Base-by-base conservation (phyloP, 2,888 invertebrate species). In the Beris morrisii region DNA sequence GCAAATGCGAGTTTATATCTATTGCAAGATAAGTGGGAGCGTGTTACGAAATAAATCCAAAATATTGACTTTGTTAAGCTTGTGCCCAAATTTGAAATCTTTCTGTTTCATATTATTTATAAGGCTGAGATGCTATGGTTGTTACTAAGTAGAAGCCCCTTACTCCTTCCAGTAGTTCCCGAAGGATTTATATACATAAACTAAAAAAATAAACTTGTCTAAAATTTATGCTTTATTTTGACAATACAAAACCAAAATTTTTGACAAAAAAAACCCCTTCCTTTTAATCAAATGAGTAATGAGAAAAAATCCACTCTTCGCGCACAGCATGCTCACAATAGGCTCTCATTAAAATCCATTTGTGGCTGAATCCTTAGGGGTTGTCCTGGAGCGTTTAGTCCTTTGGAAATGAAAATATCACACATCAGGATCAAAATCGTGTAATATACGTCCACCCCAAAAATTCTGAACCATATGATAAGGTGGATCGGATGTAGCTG, bases 171-270 rank as follows among this genome's bases (percentile, higher is more conserved):
- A 22, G 22, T 22, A 22, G 22, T 22, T 22, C 22, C 22, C 22
- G 22, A 22, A 22, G 22, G 22, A 22, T 22, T 22, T 22, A 22
- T 22, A 22, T 22, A 22, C 22, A 22, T 22, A 22, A 22, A 22
- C 22, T 22, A 22, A 22, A 22, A 22, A 22, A 22, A 22, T 3
- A 22, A 22, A 22, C 1, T 22, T 22, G 22, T 3, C 22, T 22
- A 22, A 22, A 58, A 58, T 58, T 58, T 64, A 64, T 64, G 54
- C 6, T 30, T n/a, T 64, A 64, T 64, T 64, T 44, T 64, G 64
- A 64, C 64, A 59, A 45, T 28, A 4, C 7, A 52, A 54, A 28
- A 54, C 54, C 31, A 30, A 22, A 7, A 52, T 15, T 7, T 31
- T 5, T 30, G 31, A 54, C 31, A 30, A 38, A 43, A 38, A 56